Evolutionary conservation across 1,140 invertebrate genomes (phyloP), one percentile per base, ranked within the genome.

Genomic region (Sipha flava): DNA sequence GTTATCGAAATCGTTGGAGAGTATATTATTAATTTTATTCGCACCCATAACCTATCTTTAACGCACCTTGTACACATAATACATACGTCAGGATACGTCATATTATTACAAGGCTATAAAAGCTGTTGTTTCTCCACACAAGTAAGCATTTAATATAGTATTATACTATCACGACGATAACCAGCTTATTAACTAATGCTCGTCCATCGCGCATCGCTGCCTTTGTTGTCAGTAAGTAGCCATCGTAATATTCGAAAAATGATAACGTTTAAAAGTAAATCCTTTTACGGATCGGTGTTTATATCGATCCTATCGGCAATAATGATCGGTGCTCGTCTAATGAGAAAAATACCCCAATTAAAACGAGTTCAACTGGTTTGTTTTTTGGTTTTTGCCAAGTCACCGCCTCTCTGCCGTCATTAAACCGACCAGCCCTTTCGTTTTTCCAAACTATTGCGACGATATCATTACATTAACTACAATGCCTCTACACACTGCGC

Each of bases 331-430:
- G 12, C 12, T n/a, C 23, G 2, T 4, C 47, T 43, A 34, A 34
- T 54, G 29, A 34, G 70, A 52, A 52, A 18, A 37, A 18, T 18
- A 59, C 73, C 73, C 23, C 52, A 77, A 77, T 77, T 59, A 77
- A 59, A 77, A 77, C 73, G 34, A 59, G 73, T 77, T 77, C 73
- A 59, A 77, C 73, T 57, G 73, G 73, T 70, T 47, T 45, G 0
- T n/a, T 45, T 40, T 70, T 47, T 26, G 37, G 9, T 77, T 75
- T 77, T 29, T 3, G 66, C 52, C 73, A 77, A 77, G 52, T 77
- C 73, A 77, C 21, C n/a, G n/a, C 10, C 49, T 52, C 49, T 5
- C 29, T 49, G 7, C 45, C 47, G 18, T 73, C 29, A 21, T 52
- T 70, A 45, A 47, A 47, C 12, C 21, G 21, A 68, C 40, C 3